phyloP scores from a whole-genome alignment of 2,113 vertebrate genomes.

The Scophthalmus maximus region DNA sequence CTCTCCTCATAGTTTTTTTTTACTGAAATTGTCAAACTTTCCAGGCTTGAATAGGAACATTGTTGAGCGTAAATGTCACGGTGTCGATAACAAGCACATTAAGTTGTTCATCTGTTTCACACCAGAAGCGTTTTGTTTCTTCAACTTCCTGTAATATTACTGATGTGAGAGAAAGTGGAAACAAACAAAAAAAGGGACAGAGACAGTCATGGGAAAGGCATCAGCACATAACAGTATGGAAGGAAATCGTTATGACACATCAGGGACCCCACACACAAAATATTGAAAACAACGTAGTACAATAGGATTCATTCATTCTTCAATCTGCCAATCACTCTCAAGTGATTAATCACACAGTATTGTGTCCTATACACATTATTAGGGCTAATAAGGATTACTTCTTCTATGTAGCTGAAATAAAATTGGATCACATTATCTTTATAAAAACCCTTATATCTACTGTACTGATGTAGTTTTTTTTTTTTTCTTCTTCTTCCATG shows the following conservation, averaged over 20 bases:
- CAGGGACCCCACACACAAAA: slow-evolving; percentile 37
- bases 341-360: too few species aligned
- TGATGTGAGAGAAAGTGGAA: slow-evolving; percentile 12
- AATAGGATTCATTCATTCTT: slow-evolving; percentile 3
- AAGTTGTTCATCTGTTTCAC: slow-evolving; percentile 2
- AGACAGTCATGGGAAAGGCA: slow-evolving; percentile 52
- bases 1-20: background rate
- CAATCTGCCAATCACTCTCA: slow-evolving; percentile 14
- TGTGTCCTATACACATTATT: too few species aligned
- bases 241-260: slow-evolving; percentile 56
- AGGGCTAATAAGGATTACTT: too few species aligned
- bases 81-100: slow-evolving; percentile 15
- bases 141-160: slow-evolving; percentile 42
- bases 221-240: slow-evolving; percentile 59
- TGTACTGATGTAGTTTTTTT: too few species aligned
- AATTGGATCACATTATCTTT: too few species aligned
- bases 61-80: background rate
- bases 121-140: slow-evolving; percentile 1
- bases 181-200: background rate
- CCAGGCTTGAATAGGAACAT: background rate
- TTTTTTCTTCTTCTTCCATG: too few species aligned
- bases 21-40: background rate
- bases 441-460: background rate
- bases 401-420: too few species aligned
- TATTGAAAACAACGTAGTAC: slow-evolving; percentile 30